Base-by-base conservation (phyloP, 2,888 invertebrate genomes). In the Pollenia griseotomentosa region DNA sequence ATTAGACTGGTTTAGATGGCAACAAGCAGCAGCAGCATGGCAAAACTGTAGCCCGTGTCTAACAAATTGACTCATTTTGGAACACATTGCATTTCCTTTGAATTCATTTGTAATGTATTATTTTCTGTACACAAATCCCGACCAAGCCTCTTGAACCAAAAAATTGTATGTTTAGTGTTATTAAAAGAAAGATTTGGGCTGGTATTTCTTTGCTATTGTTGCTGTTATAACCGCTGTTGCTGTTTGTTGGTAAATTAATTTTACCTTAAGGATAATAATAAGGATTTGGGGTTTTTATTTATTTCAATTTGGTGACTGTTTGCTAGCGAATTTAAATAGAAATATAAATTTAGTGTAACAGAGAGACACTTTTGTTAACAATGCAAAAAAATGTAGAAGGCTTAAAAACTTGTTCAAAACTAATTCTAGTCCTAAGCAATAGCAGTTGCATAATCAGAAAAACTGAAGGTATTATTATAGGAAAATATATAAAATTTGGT, bases 191-290 rank as follows among this genome's bases (percentile, higher is more conserved):
- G 51, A 68, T 82, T 78, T 23, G 16, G 51, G 12, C 44, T 46
- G n/a, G 44, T 55, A 55, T 78, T 82, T 85, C 68, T 85, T 74
- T 79, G 51, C 19, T n/a, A 44, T 77, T 53, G 33, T 63, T 77
- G 33, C 61, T 77, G 70, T 73, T 70, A 61, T 66, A 65, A 51
- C n/a, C 57, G 53, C 51, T 59, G 57, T 33, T 55, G 46, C 57
- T 51, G 23, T 77, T 73, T 73, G 78, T 63, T 83, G 73, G 46
- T 48, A 68, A 79, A 87, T 87, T 84, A 78, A 87, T 84, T 84
- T 84, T 57, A 87, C 84, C 84, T 87, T 74, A 84, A 82, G 87
- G 87, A 87, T 46, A 74, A 66, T 48, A 75, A 65, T 63, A 74
- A 87, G 81, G 78, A 78, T 83, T 86, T 73, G 46, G 12, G 42